Conservation (phyloP, 2,888 invertebrate species). For the Cephonodes hylas region DNA sequence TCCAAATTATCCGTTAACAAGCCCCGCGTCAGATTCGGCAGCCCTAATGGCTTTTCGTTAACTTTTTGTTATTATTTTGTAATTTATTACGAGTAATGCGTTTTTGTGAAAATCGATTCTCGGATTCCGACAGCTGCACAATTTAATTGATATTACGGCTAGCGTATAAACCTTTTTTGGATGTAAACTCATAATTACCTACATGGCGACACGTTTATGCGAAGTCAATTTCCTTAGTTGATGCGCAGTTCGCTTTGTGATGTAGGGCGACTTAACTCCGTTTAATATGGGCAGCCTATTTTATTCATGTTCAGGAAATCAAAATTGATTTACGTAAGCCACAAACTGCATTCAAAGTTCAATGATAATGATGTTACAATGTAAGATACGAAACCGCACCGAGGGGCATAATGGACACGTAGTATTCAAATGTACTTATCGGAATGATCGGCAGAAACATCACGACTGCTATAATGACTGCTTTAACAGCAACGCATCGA, state of each 20-base stretch:
- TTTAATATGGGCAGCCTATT: neutral
- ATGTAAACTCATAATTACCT: neutral
- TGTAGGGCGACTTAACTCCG: too few relatives aligned
- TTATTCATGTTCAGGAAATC: neutral
- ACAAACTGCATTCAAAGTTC: too few relatives aligned
- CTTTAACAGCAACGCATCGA: neutral
- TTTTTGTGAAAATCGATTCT: slow-evolving; percentile 64
- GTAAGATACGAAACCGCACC: too few relatives aligned
- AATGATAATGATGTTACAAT: too few relatives aligned
- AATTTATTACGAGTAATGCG: slow-evolving; percentile 75
- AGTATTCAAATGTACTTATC: neutral
- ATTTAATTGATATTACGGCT: slow-evolving; percentile 57
- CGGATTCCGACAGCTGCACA: slow-evolving; percentile 67
- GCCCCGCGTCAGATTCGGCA: slow-evolving; percentile 81
- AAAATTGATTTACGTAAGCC: too few relatives aligned
- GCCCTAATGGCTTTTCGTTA: slow-evolving; percentile 81
- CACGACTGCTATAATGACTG: neutral
- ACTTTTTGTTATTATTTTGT: slow-evolving; percentile 74
- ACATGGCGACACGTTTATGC: neutral
- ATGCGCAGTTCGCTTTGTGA: neutral
- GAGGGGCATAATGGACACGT: too few relatives aligned
- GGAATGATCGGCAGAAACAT: neutral
- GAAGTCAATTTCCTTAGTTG: neutral
- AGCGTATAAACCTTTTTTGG: neutral
- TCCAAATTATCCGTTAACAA: slow-evolving; percentile 79